Evolutionary conservation across 2,113 vertebrate species (phyloP).

Genomic region (Craseonycteris thonglongyai): DNA sequence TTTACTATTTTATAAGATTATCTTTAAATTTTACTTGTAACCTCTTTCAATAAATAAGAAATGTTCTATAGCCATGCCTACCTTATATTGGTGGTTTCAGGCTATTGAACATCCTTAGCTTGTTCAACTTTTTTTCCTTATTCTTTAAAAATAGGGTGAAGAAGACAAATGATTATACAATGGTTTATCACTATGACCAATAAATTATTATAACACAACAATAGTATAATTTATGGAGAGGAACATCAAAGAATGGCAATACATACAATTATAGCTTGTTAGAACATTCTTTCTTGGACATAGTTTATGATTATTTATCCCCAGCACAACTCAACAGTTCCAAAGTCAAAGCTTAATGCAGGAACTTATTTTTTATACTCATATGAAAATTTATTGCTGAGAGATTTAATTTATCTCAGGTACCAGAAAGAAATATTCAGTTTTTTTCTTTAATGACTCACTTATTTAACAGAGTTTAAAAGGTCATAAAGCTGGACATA

Average conservation of each 20-base stretch:
- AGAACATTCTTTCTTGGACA: constrained; percentile 59
- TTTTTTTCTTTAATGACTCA: not conserved
- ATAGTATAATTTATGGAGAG: constrained; percentile 62
- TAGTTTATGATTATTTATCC: constrained; percentile 79
- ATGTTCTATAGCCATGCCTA: not conserved
- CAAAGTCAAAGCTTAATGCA: constrained; percentile 74
- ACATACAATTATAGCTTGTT: constrained; percentile 63
- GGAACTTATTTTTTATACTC: constrained; percentile 72
- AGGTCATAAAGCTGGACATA: constrained; percentile 84
- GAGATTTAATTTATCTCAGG: constrained; percentile 71
- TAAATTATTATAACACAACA: constrained; percentile 61
- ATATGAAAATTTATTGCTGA: constrained; percentile 75
- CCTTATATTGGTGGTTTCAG: not conserved
- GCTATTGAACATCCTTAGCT: not conserved
- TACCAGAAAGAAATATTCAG: constrained; percentile 57
- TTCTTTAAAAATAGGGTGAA: not conserved
- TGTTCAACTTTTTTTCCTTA: not conserved
- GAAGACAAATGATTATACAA: constrained; percentile 8
- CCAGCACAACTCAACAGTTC: constrained; percentile 71
- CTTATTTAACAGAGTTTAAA: constrained; percentile 83
- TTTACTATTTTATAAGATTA: not conserved
- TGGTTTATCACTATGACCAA: constrained; percentile 37
- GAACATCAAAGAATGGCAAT: constrained; percentile 71
- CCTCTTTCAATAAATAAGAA: constrained; percentile 14
- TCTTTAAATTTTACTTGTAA: constrained; percentile 18